Base-by-base conservation (phyloP, 2,797 vertebrate genomes). In the Amazona finschi region DNA sequence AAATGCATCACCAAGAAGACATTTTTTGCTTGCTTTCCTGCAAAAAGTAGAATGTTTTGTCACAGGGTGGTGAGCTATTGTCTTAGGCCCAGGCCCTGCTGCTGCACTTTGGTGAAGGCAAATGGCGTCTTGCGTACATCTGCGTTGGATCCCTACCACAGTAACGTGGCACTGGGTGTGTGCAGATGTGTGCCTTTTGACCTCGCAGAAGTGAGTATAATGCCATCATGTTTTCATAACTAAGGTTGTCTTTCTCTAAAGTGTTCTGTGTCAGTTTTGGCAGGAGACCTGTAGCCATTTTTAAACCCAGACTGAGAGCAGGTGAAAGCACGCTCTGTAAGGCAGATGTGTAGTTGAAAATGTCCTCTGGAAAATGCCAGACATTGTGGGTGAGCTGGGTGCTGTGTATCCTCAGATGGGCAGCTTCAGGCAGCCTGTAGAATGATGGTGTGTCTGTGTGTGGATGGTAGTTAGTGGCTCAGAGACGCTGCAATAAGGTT, bases 111-210 rank as follows among this genome's bases (percentile, higher is more conserved):
- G 28, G 17, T 64, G 41, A 57, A 55, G 47, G 13, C 52, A 75
- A 24, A 18, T 11, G 17, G 12, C 15, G 18, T 33, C 39, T 38
- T 31, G 19, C 1, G 2, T 4, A 21, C 15, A 33, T 12, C 33
- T 66, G 36, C 33, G 2, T 15, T 20, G 41, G 24, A 44, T 24
- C 17, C 22, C 16, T 38, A 0, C 14, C 43, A 33, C 57, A 44
- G 17, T 31, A n/a, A 60, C 0, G 0, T 4, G n/a, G 15, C 24
- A 67, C 36, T 33, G 39, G 2, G 8, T 27, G 15, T 3, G 2
- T 28, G n/a, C 43, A 58, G 19, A 18, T 8, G 8, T 0, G 7
- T 31, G 28, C 12, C 6, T 12, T 72, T 39, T 21, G 47, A 46
- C 15, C 31, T 67, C 31, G 15, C 19, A 66, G 46, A 41, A 39